phyloP scores from a whole-genome alignment of 2,888 invertebrate genomes.

The Hirtodrosophila alboralis region DNA sequence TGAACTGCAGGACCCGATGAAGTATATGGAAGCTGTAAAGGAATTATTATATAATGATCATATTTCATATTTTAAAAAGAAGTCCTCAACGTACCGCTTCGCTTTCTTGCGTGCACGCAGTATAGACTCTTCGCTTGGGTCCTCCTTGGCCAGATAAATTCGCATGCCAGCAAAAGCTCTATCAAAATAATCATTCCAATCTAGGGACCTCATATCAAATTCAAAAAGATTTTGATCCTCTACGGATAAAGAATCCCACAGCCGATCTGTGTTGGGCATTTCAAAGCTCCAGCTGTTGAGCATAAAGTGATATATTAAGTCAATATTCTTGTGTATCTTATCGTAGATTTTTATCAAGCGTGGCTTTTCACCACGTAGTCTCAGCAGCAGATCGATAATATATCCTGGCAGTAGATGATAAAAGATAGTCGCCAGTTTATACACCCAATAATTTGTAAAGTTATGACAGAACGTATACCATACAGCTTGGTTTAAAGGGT shows the following conservation, averaged over 20 bases:
- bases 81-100: constrained; percentile 85
- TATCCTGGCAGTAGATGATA: constrained; percentile 88
- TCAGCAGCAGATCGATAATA: constrained; percentile 85
- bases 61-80: neutral
- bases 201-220: constrained; percentile 89
- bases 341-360: constrained; percentile 89
- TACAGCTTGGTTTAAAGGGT: constrained; percentile 87
- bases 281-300: constrained; percentile 89
- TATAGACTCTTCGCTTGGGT: constrained; percentile 86
- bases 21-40: constrained; percentile 60
- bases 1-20: constrained; percentile 61
- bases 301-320: constrained; percentile 90
- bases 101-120: constrained; percentile 86
- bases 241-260: constrained; percentile 83
- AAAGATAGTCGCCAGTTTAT: constrained; percentile 85
- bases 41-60: neutral
- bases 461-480: constrained; percentile 87
- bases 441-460: constrained; percentile 81
- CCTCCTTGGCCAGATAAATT: constrained; percentile 90
- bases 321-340: constrained; percentile 91
- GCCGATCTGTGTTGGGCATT: constrained; percentile 85
- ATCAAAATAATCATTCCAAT: constrained; percentile 86
- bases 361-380: constrained; percentile 61
- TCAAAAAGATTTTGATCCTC: constrained; percentile 87
- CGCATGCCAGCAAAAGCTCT: constrained; percentile 90